These are phyloP conservation scores for Calypte anna DNA, from an alignment of 2,113 vertebrate species.

Conservation along the genomic window DNA sequence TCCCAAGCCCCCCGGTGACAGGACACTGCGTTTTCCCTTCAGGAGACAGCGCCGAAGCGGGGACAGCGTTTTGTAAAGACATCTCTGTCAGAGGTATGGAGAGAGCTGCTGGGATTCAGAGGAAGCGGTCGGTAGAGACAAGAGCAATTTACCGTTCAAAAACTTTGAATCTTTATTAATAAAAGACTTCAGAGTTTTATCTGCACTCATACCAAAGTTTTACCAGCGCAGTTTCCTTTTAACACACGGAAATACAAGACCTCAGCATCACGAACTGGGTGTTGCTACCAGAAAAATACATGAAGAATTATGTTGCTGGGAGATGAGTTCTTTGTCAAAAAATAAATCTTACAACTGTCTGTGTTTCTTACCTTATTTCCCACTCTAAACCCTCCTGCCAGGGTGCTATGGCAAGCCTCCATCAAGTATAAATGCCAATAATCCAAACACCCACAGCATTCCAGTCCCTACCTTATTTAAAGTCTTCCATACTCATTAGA, in stretches of 20 bases:
- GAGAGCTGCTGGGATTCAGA: fast-evolving
- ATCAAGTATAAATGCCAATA: not conserved
- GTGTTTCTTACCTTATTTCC: not conserved
- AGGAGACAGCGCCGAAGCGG: too few species aligned
- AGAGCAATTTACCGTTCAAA: not conserved
- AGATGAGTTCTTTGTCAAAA: not conserved
- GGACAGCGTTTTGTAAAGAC: not conserved
- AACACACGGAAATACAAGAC: not conserved
- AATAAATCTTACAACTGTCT: fast-evolving
- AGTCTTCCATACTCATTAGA: not conserved
- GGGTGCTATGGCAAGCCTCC: not conserved
- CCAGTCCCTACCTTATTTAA: not conserved
- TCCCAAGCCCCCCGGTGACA: fast-evolving
- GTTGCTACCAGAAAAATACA: not conserved
- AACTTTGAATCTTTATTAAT: not conserved
- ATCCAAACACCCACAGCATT: not conserved
- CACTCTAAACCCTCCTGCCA: not conserved
- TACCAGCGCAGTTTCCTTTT: not conserved
- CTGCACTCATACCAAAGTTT: not conserved
- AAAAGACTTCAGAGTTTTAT: not conserved
- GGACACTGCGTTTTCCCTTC: too few species aligned
- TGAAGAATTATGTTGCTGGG: fast-evolving
- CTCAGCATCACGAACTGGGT: not conserved
- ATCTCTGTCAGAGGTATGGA: fast-evolving
- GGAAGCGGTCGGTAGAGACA: fast-evolving